Conservation (phyloP, 2,888 invertebrate genomes). For the Orthosia gothica region DNA sequence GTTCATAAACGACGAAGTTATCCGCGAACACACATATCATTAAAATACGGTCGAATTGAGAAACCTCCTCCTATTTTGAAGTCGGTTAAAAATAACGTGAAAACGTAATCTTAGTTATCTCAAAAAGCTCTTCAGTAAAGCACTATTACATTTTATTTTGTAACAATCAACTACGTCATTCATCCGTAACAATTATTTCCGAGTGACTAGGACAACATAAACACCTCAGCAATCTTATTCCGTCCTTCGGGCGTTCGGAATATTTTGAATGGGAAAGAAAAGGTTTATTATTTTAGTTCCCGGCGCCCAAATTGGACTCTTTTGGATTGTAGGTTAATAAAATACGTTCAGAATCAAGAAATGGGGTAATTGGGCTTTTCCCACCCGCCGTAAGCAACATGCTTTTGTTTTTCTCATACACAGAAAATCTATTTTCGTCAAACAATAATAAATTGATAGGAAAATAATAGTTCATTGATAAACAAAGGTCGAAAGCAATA, state of each 20-base stretch:
- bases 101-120: too few species aligned
- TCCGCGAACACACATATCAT: too few species aligned
- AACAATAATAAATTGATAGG: neutral
- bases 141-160: neutral
- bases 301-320: slow-evolving; percentile 15
- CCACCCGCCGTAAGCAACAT: slow-evolving; percentile 6
- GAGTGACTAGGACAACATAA: slow-evolving; percentile 43
- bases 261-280: slow-evolving; percentile 20
- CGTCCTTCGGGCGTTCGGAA: slow-evolving; percentile 30
- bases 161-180: neutral
- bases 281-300: slow-evolving; percentile 35
- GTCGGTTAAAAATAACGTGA: too few species aligned
- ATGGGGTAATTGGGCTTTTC: slow-evolving; percentile 9
- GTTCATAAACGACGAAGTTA: too few species aligned
- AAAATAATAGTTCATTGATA: too few species aligned
- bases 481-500: too few species aligned
- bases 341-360: slow-evolving; percentile 15
- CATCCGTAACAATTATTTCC: slow-evolving; percentile 25
- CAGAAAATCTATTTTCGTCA: slow-evolving; percentile 30
- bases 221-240: slow-evolving; percentile 10
- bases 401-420: slow-evolving; percentile 24
- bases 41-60: too few species aligned
- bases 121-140: neutral
- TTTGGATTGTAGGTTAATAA: slow-evolving; percentile 35
- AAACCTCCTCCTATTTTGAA: too few species aligned